Percentiles rank a stretch among this genome's conserved stretches.
Evolutionary conservation across 2,797 vertebrate genomes (phyloP).

Genomic region (Poliocrania exsul): DNA sequence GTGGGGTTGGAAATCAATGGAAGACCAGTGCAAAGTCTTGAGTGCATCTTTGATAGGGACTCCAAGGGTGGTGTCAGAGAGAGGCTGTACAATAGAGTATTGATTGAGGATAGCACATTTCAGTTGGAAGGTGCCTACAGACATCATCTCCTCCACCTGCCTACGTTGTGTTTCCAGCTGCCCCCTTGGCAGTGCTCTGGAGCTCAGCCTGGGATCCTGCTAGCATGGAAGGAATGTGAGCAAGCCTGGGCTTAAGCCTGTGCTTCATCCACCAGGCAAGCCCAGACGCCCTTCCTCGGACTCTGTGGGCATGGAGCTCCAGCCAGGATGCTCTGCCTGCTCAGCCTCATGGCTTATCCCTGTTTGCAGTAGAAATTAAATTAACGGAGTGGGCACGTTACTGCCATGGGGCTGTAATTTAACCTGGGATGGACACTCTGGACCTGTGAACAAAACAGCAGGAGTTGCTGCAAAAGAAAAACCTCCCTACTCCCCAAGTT

Average conservation of each 20-base stretch:
- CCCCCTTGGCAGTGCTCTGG: background rate
- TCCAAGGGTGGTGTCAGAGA: background rate
- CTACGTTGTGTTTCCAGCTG: background rate
- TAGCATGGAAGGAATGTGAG: background rate
- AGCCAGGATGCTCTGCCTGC: background rate
- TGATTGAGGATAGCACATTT: background rate
- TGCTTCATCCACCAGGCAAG: background rate
- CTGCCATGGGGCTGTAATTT: fast-evolving
- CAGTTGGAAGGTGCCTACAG: background rate
- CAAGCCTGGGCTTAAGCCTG: background rate
- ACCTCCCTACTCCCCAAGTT: background rate
- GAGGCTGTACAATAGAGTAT: background rate
- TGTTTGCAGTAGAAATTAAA: background rate
- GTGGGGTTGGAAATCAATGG: conserved; percentile 7
- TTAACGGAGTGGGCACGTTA: fast-evolving
- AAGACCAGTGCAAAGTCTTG: conserved; percentile 27
- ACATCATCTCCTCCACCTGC: background rate
- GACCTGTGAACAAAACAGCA: background rate
- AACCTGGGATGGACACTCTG: fast-evolving
- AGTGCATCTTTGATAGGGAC: background rate
- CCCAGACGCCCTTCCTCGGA: background rate
- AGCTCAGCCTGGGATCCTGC: background rate
- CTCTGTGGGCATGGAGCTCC: background rate
- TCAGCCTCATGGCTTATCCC: background rate
- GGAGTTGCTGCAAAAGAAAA: background rate